phyloP scores from a whole-genome alignment of 2,797 vertebrate species.

The Alectoris magna region DNA sequence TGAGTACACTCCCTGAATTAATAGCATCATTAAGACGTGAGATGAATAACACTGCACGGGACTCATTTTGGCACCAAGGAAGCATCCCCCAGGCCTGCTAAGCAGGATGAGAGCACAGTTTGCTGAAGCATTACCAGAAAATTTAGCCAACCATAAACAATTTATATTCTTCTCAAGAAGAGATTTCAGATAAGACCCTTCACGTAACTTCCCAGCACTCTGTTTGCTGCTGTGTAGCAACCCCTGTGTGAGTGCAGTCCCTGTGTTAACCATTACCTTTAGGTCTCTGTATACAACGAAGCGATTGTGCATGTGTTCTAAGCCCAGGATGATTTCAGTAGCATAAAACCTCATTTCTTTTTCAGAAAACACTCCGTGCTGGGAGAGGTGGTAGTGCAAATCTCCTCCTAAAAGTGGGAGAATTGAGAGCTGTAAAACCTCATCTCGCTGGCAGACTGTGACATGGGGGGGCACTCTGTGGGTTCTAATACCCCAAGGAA shows the following conservation, averaged over 20 bases:
- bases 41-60: not conserved
- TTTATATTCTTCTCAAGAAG: not conserved
- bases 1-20: accelerated
- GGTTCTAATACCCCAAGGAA: not conserved
- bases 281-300: constrained; percentile 97
- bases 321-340: constrained; percentile 95
- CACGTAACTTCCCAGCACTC: not conserved
- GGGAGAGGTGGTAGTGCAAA: constrained; percentile 97
- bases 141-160: not conserved
- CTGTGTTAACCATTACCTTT: constrained; percentile 82
- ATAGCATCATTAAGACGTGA: not conserved
- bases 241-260: not conserved
- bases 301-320: constrained; percentile 98
- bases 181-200: not conserved
- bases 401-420: constrained; percentile 87
- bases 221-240: not conserved
- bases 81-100: not conserved
- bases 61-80: not conserved
- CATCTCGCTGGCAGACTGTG: not conserved
- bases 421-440: not conserved
- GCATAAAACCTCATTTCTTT: constrained; percentile 99
- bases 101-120: not conserved
- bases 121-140: not conserved
- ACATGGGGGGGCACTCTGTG: accelerated
- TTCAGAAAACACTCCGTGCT: constrained; percentile 97